These are phyloP conservation scores for Kryptolebias ocellatus DNA, from an alignment of 2,797 vertebrate genomes.

Conservation along the genomic window DNA sequence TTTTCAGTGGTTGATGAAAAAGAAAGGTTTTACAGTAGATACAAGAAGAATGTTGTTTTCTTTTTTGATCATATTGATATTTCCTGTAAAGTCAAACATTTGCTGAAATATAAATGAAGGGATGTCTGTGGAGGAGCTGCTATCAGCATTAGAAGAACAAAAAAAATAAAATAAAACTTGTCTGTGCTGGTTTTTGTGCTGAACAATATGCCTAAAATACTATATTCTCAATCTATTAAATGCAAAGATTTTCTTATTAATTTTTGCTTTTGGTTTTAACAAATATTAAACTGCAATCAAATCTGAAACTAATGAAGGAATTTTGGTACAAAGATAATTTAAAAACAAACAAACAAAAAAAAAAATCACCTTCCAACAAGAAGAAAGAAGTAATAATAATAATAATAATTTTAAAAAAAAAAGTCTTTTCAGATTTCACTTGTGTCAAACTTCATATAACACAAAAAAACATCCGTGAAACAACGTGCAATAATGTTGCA, in stretches of 20 bases:
- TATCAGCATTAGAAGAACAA: constrained; percentile 1
- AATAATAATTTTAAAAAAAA: too few relatives aligned
- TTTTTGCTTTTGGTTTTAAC: constrained; percentile 20
- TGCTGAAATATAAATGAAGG: neutral
- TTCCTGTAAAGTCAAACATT: constrained; percentile 5
- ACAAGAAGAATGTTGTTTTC: constrained; percentile 5
- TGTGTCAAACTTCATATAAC: constrained; percentile 20
- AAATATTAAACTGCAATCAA: constrained; percentile 13
- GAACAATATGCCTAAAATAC: constrained; percentile 20
- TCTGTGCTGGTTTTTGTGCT: neutral
- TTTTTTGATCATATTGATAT: constrained; percentile 2
- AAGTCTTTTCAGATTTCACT: constrained; percentile 9
- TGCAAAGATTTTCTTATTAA: constrained; percentile 14
- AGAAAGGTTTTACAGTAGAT: constrained; percentile 59
- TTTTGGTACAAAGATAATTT: constrained; percentile 29
- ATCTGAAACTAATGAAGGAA: constrained; percentile 6
- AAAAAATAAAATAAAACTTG: neutral
- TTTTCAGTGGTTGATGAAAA: constrained; percentile 64
- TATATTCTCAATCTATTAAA: constrained; percentile 12
- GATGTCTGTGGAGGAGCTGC: constrained; percentile 4
- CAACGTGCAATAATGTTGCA: constrained; percentile 12
- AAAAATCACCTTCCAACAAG: constrained; percentile 4
- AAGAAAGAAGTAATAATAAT: neutral
- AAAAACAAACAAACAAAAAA: neutral
- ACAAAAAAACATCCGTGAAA: constrained; percentile 26